These are phyloP conservation scores for Penaeus chinensis DNA, from an alignment of 1,140 invertebrate species.

Conservation along the genomic window DNA sequence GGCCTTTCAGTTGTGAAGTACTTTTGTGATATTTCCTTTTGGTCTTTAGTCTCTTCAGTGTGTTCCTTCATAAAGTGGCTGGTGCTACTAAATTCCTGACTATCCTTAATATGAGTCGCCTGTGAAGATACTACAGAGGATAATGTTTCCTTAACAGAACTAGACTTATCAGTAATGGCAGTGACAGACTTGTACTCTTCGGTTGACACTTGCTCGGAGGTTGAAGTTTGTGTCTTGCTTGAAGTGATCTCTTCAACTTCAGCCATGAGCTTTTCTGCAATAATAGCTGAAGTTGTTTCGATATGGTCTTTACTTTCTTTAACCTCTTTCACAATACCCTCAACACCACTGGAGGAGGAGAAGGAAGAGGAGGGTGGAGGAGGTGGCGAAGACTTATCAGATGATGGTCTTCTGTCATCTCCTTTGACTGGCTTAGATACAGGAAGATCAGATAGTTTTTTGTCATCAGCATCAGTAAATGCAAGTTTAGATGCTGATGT, in stretches of 20 bases:
- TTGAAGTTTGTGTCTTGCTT: slow-evolving; percentile 50
- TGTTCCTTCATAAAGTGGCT: neutral
- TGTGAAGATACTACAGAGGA: slow-evolving; percentile 36
- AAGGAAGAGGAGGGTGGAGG: slow-evolving; percentile 44
- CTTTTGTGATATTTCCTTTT: neutral
- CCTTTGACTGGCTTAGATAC: neutral
- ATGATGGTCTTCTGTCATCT: slow-evolving; percentile 34
- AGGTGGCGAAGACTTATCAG: slow-evolving; percentile 19
- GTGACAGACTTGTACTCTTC: slow-evolving; percentile 63
- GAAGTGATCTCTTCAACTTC: slow-evolving; percentile 44
- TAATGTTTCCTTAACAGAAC: slow-evolving; percentile 39
- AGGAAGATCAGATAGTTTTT: slow-evolving; percentile 28
- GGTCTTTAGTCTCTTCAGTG: neutral
- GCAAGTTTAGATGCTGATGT: slow-evolving; percentile 16
- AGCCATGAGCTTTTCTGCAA: slow-evolving; percentile 31
- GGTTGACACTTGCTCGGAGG: slow-evolving; percentile 55
- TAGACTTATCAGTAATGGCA: slow-evolving; percentile 63
- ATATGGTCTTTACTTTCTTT: slow-evolving; percentile 38
- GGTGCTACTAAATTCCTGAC: slow-evolving; percentile 19
- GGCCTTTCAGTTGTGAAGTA: neutral
- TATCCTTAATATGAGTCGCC: slow-evolving; percentile 37
- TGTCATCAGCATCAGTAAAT: slow-evolving; percentile 4
- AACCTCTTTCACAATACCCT: slow-evolving; percentile 55
- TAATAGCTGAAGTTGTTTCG: slow-evolving; percentile 32
- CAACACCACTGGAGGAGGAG: slow-evolving; percentile 45